Evolutionary conservation across 2,113 vertebrate species (phyloP), one percentile per base, ranked within the genome.

Genomic region (Procavia capensis): DNA sequence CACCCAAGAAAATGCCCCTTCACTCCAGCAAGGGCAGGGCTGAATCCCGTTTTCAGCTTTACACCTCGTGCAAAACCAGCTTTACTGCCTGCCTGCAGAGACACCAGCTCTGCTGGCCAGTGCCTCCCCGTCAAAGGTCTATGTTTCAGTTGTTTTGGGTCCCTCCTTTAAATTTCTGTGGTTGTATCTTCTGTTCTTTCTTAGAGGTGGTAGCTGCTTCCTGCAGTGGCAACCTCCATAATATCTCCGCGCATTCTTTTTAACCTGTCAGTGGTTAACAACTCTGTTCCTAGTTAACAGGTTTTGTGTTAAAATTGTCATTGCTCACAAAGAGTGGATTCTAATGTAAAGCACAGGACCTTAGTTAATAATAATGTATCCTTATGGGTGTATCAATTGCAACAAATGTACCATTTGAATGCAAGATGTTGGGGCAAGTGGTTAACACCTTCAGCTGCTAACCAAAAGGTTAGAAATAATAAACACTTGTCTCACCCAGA

Each of bases 71-170:
- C 22, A 13, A 3, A 31, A 36, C 5, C 74, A 31, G 72, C 59
- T 14, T 61, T 4, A 34, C 0, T 1, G 29, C 17, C 59, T 20
- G 34, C 19, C 27, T 54, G 61, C 54, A 22, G 43, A 36, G 36
- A 70, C 0, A 19, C 29, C 41, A 29, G 22, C 34, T 36, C 36
- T 27, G 22, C 5, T 4, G 5, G 17, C 4, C 3, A 4, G 9
- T 0, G 1, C 41, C 24, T 88, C n/a, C 8, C 83, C 50, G 25
- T 75, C 47, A 29, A 29, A 81, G 41, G 39, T 43, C 75, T 66
- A n/a, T 22, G 43, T 54, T 63, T 79, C 92, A 45, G 31, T 36
- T 59, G 50, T 7, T 66, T 4, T 61, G 4, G 34, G 17, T 68
- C 22, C 39, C 66, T 66, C n/a, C 31, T 29, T 47, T 54, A 81